Evolutionary conservation across 1,140 invertebrate species (phyloP).

Genomic region (Trypoxylus dichotomus): DNA sequence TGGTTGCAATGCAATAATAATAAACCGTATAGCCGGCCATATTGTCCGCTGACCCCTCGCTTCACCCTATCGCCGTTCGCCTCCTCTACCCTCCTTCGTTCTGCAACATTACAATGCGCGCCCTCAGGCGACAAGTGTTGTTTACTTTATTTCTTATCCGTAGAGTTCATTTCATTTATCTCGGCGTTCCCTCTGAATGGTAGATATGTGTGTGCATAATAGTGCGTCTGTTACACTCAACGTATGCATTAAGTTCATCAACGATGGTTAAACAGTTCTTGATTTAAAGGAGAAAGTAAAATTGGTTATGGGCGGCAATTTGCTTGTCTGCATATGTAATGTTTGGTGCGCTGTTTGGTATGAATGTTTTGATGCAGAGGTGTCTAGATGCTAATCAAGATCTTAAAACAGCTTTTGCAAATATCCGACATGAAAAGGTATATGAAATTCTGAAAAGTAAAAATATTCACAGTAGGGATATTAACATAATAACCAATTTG

Average conservation of each 20-base stretch:
- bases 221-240: neutral
- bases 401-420: too few species aligned
- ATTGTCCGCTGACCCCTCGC: slow-evolving; percentile 35
- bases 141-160: slow-evolving; percentile 47
- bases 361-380: too few species aligned
- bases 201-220: neutral
- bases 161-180: slow-evolving; percentile 46
- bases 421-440: too few species aligned
- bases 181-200: slow-evolving; percentile 37
- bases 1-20: slow-evolving; percentile 33
- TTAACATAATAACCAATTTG: too few species aligned
- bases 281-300: neutral
- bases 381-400: too few species aligned
- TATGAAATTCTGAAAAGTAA: too few species aligned
- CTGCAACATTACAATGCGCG: slow-evolving; percentile 40
- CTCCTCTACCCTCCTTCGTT: slow-evolving; percentile 29
- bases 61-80: slow-evolving; percentile 1
- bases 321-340: too few species aligned
- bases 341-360: too few species aligned
- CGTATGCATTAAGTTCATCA: neutral
- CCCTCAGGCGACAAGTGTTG: slow-evolving; percentile 44
- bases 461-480: too few species aligned
- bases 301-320: too few species aligned
- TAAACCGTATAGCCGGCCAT: slow-evolving; percentile 33
- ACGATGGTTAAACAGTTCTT: neutral